Evolutionary conservation across 2,888 invertebrate genomes (phyloP), one percentile per base, ranked within the genome.

Genomic region (Tenthredo amoena): DNA sequence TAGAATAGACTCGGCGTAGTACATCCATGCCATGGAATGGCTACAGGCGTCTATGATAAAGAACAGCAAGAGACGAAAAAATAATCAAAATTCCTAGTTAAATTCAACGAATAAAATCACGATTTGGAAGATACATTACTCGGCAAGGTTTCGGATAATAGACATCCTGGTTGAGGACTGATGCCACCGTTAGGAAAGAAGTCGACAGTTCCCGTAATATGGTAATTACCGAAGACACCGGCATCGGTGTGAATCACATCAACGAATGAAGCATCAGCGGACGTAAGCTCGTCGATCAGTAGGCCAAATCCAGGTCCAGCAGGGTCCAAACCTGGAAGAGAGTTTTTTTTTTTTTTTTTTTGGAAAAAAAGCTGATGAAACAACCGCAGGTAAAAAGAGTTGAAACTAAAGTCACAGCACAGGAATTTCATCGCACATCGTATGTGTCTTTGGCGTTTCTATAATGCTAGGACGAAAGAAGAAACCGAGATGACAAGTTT

Each of bases 171-270:
- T 87, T 95, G 95, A 83, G 93, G 90, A 7, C 94, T 93, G 0
- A 85, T 87, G 0, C 95, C 95, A 0, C 91, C 93, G 58, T 95
- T 95, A 0, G 95, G 95, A 92, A 93, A 94, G 90, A 94, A 95
- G 91, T 95, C 94, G 0, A 90, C 94, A 50, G 93, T 93, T 0
- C 94, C 95, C 0, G 91, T 88, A 2, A 76, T 77, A 0, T 85
- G 55, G 0, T 92, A 91, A 0, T 92, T 89, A 0, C 95, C 95
- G 85, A 91, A 94, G 21, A 92, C 88, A 0, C 94, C 94, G 0
- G 90, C 92, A 87, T 95, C 95, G 0, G 95, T 95, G 89, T 95
- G 95, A 71, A 95, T 92, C 1, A 93, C 90, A 87, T 95, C 95
- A 40, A 95, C 95, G 87, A 94, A 95, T 0, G n/a, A n/a, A 0